Evolutionary conservation across 2,797 vertebrate species (phyloP).

Genomic region (Sciaenops ocellatus): DNA sequence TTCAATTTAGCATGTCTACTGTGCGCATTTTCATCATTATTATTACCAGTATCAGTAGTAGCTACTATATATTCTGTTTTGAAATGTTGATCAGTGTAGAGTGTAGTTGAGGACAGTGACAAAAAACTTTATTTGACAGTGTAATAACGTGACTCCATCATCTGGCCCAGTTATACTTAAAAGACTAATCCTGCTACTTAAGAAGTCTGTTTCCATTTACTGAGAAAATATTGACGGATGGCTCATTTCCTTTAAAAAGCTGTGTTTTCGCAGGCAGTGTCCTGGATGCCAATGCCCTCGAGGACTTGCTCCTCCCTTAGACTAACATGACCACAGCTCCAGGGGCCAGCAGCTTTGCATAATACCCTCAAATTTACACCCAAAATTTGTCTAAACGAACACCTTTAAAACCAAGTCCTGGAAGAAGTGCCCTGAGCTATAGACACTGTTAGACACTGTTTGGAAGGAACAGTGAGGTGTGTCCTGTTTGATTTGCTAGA

Average conservation of each 20-base stretch:
- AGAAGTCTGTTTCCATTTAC: constrained; percentile 76
- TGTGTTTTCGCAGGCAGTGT: constrained; percentile 69
- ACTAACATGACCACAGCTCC: constrained; percentile 79
- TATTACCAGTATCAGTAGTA: background rate
- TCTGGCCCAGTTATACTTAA: constrained; percentile 49
- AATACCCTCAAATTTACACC: constrained; percentile 71
- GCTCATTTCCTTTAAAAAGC: constrained; percentile 76
- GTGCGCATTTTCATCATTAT: background rate
- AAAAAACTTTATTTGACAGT: constrained; percentile 28
- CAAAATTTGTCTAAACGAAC: constrained; percentile 78
- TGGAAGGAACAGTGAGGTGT: constrained; percentile 67
- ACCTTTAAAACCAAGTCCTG: constrained; percentile 71
- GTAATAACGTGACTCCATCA: constrained; percentile 38
- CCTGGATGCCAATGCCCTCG: constrained; percentile 68
- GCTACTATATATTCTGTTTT: background rate
- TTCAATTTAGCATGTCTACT: background rate
- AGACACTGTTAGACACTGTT: constrained; percentile 69
- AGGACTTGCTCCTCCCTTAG: constrained; percentile 75
- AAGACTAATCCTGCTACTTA: constrained; percentile 63
- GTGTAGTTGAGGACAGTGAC: background rate
- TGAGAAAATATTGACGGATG: constrained; percentile 79
- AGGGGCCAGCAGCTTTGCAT: constrained; percentile 66
- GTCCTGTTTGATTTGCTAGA: constrained; percentile 76
- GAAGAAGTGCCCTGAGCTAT: constrained; percentile 75
- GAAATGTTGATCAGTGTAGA: background rate